Percentiles rank a stretch among this genome's conserved stretches.
phyloP scores from a whole-genome alignment of 2,888 invertebrate genomes.

The Dendrolimus houi region DNA sequence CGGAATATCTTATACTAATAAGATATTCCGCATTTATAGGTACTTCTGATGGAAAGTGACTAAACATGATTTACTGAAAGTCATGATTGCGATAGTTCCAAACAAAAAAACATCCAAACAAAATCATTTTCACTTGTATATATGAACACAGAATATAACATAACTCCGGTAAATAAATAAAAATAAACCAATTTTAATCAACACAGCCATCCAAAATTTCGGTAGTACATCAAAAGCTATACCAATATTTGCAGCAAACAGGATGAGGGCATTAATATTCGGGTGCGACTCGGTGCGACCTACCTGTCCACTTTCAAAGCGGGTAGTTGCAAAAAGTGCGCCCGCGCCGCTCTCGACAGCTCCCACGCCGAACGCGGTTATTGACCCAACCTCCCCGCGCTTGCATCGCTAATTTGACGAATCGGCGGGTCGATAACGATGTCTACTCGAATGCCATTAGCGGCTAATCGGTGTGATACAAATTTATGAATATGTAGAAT shows the following conservation, averaged over 20 bases:
- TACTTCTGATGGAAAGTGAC: too few relatives aligned
- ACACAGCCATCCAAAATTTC: background rate
- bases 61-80: too few relatives aligned
- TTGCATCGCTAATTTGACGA: constrained; percentile 60
- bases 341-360: constrained; percentile 28
- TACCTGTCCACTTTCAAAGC: constrained; percentile 10
- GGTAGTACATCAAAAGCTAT: background rate
- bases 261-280: background rate
- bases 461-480: background rate
- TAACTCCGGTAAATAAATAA: background rate
- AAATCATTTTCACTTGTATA: too few relatives aligned
- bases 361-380: constrained; percentile 57
- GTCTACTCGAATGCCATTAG: background rate
- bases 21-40: too few relatives aligned
- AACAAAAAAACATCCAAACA: too few relatives aligned
- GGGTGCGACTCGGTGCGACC: background rate
- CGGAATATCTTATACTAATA: too few relatives aligned
- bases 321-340: constrained; percentile 57
- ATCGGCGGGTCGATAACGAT: constrained; percentile 18
- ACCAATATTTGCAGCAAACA: background rate
- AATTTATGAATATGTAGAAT: background rate
- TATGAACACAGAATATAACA: too few relatives aligned
- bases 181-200: background rate
- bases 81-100: too few relatives aligned
- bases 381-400: constrained; percentile 46